These are phyloP conservation scores for Chromis chromis DNA, from an alignment of 2,797 vertebrate genomes.

Conservation along the genomic window DNA sequence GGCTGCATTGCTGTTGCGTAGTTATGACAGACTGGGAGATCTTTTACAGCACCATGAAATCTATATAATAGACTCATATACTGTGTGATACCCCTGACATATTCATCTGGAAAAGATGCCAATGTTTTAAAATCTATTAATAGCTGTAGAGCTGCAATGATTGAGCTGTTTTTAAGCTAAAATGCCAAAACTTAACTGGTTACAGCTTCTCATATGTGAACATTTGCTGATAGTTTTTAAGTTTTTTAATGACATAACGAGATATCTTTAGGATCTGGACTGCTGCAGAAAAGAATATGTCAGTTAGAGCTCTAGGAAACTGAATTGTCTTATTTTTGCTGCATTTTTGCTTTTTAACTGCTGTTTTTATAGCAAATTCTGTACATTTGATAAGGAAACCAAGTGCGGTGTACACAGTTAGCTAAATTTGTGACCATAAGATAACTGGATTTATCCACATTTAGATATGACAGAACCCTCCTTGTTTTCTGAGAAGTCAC, in stretches of 20 bases:
- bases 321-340: not conserved
- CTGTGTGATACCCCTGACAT: not conserved
- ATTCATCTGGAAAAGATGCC: not conserved
- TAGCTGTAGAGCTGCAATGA: not conserved
- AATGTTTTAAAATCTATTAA: not conserved
- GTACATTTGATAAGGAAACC: not conserved
- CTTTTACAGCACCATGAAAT: conserved; percentile 6
- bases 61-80: not conserved
- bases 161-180: not conserved
- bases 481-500: not conserved
- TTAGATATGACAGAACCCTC: not conserved
- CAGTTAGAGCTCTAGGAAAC: no score
- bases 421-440: not conserved
- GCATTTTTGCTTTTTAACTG: not conserved
- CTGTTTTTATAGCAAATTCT: not conserved
- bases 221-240: not conserved
- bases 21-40: conserved; percentile 16
- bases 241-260: no score
- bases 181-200: not conserved
- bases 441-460: not conserved
- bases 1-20: conserved; percentile 2
- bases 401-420: not conserved
- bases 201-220: not conserved
- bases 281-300: no score
- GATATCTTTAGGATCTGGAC: no score